Evolutionary conservation across 2,113 vertebrate genomes (phyloP).

Genomic region (Riparia riparia): DNA sequence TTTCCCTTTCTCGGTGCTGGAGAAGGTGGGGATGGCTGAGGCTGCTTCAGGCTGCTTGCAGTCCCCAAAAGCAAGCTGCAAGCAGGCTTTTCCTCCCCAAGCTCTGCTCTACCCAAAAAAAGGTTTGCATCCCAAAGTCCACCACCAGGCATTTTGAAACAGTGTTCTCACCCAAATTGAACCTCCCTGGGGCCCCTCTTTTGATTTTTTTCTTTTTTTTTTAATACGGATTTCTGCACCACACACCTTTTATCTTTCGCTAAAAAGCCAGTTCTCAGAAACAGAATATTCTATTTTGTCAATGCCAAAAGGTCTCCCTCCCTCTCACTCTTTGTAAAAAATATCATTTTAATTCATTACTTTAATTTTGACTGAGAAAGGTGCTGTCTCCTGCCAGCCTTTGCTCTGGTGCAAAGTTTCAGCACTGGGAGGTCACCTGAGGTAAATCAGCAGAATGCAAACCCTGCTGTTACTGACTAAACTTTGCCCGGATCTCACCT

Average conservation of each 20-base stretch:
- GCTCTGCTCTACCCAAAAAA: fast-evolving
- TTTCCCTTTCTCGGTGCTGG: neutral
- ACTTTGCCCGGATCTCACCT: neutral
- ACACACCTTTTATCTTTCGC: neutral
- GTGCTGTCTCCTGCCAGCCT: neutral
- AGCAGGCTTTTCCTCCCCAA: neutral
- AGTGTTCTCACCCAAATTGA: neutral
- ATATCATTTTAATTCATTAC: neutral
- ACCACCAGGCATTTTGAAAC: fast-evolving
- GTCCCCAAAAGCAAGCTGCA: fast-evolving
- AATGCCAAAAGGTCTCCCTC: neutral
- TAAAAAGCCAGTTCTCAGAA: neutral
- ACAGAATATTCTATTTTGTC: neutral
- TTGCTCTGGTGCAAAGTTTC: neutral
- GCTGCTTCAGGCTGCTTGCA: neutral
- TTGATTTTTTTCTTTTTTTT: neutral
- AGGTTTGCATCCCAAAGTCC: neutral
- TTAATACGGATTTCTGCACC: neutral
- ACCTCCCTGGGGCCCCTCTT: neutral
- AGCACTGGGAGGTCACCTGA: neutral
- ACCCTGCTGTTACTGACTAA: neutral
- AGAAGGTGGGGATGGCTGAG: neutral
- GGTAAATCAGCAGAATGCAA: neutral
- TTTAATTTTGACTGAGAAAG: neutral
- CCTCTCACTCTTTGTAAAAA: neutral